Evolutionary conservation across 1,140 invertebrate genomes (phyloP).

Genomic region (Drosophila quadrilineata): DNA sequence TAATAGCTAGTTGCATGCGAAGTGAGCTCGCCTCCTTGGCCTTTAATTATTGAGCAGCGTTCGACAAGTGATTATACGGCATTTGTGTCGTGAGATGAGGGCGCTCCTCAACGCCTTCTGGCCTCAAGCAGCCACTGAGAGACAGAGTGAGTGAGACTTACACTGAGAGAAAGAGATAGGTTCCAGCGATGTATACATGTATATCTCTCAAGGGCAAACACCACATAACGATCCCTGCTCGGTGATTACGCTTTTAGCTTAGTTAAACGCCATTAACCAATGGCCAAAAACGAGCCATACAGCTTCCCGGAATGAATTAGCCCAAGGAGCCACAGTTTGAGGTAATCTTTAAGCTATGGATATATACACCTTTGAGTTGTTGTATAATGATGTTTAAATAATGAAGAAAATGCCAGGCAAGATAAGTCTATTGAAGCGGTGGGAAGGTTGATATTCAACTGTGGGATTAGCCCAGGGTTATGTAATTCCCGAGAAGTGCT

Average conservation of each 20-base stretch:
- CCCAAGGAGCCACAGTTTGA: not conserved
- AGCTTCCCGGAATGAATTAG: slow-evolving; percentile 56
- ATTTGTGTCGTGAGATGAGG: slow-evolving; percentile 68
- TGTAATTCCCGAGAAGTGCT: slow-evolving; percentile 41
- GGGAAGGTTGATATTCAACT: not conserved
- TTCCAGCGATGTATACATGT: no score
- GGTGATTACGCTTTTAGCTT: slow-evolving; percentile 45
- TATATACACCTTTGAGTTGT: not conserved
- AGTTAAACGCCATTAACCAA: slow-evolving; percentile 45
- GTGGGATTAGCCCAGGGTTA: slow-evolving; percentile 32
- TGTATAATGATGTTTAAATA: not conserved
- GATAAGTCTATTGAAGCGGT: not conserved
- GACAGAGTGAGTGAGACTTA: not conserved
- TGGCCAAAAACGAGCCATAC: slow-evolving; percentile 2
- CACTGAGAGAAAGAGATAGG: not conserved
- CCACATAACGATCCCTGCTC: slow-evolving; percentile 25
- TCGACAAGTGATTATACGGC: slow-evolving; percentile 75
- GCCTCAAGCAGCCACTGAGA: slow-evolving; percentile 1
- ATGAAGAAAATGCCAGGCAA: not conserved
- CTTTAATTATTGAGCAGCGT: slow-evolving; percentile 73
- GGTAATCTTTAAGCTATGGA: not conserved
- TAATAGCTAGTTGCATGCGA: slow-evolving; percentile 68
- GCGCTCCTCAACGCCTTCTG: slow-evolving; percentile 23
- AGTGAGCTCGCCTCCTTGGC: slow-evolving; percentile 22
- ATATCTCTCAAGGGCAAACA: slow-evolving; percentile 53